Conservation (phyloP, 2,797 vertebrate species). For the Bryconaethiops microstoma region DNA sequence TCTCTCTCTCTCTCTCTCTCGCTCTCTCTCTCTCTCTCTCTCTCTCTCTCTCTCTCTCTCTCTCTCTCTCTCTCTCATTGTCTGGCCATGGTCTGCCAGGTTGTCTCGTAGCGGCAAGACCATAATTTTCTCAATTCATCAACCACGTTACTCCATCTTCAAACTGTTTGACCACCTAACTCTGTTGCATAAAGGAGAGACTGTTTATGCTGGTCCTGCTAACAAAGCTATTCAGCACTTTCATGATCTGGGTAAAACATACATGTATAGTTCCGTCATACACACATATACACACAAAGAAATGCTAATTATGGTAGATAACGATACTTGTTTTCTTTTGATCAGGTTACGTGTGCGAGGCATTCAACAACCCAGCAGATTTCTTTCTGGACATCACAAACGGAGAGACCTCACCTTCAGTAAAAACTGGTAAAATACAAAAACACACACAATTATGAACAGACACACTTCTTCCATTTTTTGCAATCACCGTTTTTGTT, state of each 20-base stretch:
- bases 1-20: too few relatives aligned
- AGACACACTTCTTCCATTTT: too few relatives aligned
- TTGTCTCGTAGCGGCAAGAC: slow-evolving; percentile 77
- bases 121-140: slow-evolving; percentile 84
- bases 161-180: slow-evolving; percentile 74
- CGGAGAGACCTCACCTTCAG: slow-evolving; percentile 54
- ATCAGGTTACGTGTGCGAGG: slow-evolving; percentile 75
- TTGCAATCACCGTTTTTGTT: too few relatives aligned
- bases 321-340: background rate
- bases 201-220: slow-evolving; percentile 72
- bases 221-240: slow-evolving; percentile 72
- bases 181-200: slow-evolving; percentile 71
- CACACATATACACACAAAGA: background rate
- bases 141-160: slow-evolving; percentile 83
- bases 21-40: too few relatives aligned
- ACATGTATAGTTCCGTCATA: background rate
- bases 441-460: background rate
- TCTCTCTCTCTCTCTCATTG: background rate
- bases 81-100: slow-evolving; percentile 51
- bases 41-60: background rate
- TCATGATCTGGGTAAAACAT: slow-evolving; percentile 67
- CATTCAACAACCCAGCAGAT: slow-evolving; percentile 79
- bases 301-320: background rate
- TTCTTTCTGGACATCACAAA: slow-evolving; percentile 83
- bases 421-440: slow-evolving; percentile 26